Percentiles rank a stretch among this genome's conserved stretches.
Evolutionary conservation across 1,140 invertebrate species (phyloP).

Genomic region (Episyrphus balteatus): DNA sequence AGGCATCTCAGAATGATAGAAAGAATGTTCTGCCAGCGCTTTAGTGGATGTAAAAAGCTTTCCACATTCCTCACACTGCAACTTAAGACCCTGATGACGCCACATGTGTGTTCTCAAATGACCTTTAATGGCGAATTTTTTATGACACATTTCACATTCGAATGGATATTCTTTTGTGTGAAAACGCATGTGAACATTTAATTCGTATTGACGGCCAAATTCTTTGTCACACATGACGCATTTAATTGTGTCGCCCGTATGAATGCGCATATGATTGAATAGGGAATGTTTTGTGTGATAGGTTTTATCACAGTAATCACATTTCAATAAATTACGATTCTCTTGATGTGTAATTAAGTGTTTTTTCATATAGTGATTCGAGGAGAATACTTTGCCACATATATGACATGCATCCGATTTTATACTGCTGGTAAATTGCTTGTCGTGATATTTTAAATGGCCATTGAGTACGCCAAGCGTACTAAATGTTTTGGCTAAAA

Average conservation of each 20-base stretch:
- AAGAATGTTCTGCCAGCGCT: slow-evolving; percentile 7
- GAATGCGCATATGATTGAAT: slow-evolving; percentile 3
- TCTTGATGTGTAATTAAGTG: slow-evolving; percentile 3
- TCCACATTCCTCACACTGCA: slow-evolving; percentile 8
- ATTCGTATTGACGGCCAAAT: slow-evolving; percentile 6
- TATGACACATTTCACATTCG: slow-evolving; percentile 5
- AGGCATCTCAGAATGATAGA: slow-evolving; percentile 6
- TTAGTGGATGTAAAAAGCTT: slow-evolving; percentile 6
- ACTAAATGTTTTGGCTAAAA: not conserved
- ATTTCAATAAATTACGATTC: not conserved
- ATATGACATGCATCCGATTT: slow-evolving; percentile 6
- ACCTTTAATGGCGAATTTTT: slow-evolving; percentile 8
- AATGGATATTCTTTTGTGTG: slow-evolving; percentile 6
- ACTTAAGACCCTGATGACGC: slow-evolving; percentile 5
- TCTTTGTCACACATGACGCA: slow-evolving; percentile 1
- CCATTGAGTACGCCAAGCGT: not conserved
- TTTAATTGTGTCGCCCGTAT: slow-evolving; percentile 6
- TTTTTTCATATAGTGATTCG: slow-evolving; percentile 3
- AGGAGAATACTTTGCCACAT: slow-evolving; percentile 6
- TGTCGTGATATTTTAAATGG: slow-evolving; percentile 7
- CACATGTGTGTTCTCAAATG: slow-evolving; percentile 7
- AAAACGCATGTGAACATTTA: slow-evolving; percentile 8
- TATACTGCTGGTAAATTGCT: not conserved
- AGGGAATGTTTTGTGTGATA: slow-evolving; percentile 4
- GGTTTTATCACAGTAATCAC: slow-evolving; percentile 4